Conservation (phyloP, 2,113 vertebrate species). For the Nycticryphes semicollaris region DNA sequence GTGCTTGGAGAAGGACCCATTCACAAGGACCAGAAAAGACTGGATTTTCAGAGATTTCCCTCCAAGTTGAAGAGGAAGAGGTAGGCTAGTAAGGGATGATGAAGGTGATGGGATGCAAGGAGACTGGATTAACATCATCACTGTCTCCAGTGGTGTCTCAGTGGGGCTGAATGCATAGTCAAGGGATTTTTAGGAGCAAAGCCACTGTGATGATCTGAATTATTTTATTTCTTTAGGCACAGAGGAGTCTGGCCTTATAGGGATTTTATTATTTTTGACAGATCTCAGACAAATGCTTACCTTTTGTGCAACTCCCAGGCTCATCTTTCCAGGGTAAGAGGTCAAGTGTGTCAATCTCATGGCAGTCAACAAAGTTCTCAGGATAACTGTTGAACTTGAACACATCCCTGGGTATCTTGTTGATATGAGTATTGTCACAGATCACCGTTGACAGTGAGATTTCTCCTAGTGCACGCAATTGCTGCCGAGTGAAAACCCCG, state of each 20-base stretch:
- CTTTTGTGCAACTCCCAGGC: background rate
- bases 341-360: background rate
- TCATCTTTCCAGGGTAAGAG: slow-evolving; percentile 38
- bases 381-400: slow-evolving; percentile 71
- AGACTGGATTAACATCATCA: background rate
- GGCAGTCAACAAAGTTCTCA: background rate
- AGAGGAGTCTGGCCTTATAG: background rate
- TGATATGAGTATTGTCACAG: slow-evolving; percentile 87
- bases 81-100: background rate
- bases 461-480: slow-evolving; percentile 68
- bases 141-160: background rate
- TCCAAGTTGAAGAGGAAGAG: background rate
- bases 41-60: background rate
- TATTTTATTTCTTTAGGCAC: background rate
- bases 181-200: background rate
- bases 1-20: background rate
- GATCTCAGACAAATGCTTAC: background rate
- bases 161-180: background rate
- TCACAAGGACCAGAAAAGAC: background rate
- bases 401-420: slow-evolving; percentile 74
- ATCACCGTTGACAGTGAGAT: slow-evolving; percentile 82
- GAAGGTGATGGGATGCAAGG: background rate
- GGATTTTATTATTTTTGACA: background rate
- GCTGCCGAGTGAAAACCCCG: slow-evolving; percentile 79
- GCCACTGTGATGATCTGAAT: background rate